These are phyloP conservation scores for Leptodirus hochenwartii DNA, from an alignment of 2,888 invertebrate species.

Conservation along the genomic window DNA sequence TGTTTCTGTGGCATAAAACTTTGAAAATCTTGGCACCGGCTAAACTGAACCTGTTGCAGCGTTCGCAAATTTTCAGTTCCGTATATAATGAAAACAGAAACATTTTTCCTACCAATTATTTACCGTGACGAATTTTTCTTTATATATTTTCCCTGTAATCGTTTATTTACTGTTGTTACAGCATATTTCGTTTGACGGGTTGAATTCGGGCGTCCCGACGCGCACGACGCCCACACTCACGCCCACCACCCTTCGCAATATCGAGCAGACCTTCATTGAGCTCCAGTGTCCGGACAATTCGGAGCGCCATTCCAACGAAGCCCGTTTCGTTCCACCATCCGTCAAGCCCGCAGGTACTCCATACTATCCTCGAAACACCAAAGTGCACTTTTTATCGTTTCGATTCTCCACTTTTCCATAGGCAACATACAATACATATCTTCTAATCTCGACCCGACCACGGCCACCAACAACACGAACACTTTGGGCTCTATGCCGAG, in stretches of 20 bases:
- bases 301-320: slow-evolving; percentile 62
- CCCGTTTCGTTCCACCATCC: slow-evolving; percentile 81
- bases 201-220: slow-evolving; percentile 80
- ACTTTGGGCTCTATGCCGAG: no score
- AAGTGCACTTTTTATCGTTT: slow-evolving; percentile 1
- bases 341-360: slow-evolving; percentile 28
- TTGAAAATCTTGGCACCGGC: no score
- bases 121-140: background rate
- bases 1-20: no score
- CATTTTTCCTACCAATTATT: no score
- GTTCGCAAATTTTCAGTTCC: no score
- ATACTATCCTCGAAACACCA: background rate
- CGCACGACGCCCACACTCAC: slow-evolving; percentile 87
- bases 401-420: slow-evolving; percentile 14
- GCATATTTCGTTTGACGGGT: slow-evolving; percentile 70
- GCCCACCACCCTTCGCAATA: slow-evolving; percentile 79
- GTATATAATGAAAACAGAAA: no score
- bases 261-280: slow-evolving; percentile 84
- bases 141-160: background rate
- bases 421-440: slow-evolving; percentile 29
- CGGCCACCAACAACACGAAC: no score
- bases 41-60: no score
- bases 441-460: no score
- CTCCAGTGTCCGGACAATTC: slow-evolving; percentile 61
- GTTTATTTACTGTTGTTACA: slow-evolving; percentile 22